A percentile compares a stretch with the other conserved stretches of the same genome.
Conservation (phyloP, 2,888 invertebrate species). For the Philereme vetulata region DNA sequence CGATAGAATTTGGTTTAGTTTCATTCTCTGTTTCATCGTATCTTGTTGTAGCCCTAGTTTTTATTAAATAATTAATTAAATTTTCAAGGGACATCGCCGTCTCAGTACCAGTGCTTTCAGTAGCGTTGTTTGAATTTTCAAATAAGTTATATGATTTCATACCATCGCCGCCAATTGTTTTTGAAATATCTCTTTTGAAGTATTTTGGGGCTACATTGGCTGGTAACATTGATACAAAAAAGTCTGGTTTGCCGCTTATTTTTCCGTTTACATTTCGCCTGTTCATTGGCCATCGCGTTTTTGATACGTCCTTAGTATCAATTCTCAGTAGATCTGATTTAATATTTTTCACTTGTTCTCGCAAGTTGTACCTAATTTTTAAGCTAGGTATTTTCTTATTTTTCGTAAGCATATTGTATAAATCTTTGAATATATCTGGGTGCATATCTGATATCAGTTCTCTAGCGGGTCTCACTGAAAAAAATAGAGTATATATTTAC, state of each 20-base stretch:
- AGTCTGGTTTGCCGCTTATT: constrained; percentile 30
- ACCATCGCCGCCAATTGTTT: constrained; percentile 43
- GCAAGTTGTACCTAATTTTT: constrained; percentile 63
- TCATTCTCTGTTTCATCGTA: constrained; percentile 29
- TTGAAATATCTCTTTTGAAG: constrained; percentile 59
- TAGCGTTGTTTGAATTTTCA: constrained; percentile 44
- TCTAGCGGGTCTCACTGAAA: constrained; percentile 16
- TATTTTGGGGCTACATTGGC: constrained; percentile 51
- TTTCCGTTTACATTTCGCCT: constrained; percentile 42
- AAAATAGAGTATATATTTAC: constrained; percentile 2
- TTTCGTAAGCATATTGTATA: constrained; percentile 58
- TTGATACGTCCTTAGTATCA: constrained; percentile 55
- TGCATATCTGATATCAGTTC: constrained; percentile 16
- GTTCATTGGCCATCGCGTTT: constrained; percentile 63
- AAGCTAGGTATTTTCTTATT: constrained; percentile 62
- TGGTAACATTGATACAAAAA: constrained; percentile 38
- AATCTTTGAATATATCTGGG: constrained; percentile 61
- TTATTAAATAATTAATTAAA: constrained; percentile 62
- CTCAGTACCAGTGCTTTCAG: constrained; percentile 31
- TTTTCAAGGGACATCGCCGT: constrained; percentile 54
- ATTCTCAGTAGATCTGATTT: constrained; percentile 53
- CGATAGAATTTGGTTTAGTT: constrained; percentile 17
- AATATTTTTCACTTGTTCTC: constrained; percentile 66
- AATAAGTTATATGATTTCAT: constrained; percentile 43
- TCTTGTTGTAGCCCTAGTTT: constrained; percentile 50